Evolutionary conservation across 2,797 vertebrate genomes (phyloP), one percentile per base, ranked within the genome.

Genomic region (Graptemys geographica): DNA sequence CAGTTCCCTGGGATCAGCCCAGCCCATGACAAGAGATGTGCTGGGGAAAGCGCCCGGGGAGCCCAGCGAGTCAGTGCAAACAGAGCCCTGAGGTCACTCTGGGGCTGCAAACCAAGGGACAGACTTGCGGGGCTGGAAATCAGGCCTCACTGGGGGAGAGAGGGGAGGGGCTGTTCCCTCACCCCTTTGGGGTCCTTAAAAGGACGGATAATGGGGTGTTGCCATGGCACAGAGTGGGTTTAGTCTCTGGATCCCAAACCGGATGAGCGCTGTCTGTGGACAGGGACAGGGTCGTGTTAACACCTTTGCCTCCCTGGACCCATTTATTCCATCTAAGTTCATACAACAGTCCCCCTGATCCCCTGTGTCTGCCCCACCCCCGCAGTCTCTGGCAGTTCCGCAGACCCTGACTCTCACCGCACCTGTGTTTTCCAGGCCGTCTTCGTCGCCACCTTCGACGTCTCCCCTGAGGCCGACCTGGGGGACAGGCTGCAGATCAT

Each of bases 381-480:
- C 8, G 6, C 37, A 11, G 28, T 55, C 6, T 52, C 51, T 44
- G 21, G 25, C 56, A 7, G n/a, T 47, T 10, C 47, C 11, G 11
- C 81, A 55, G 59, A 8, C 37, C 69, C 81, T 33, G 56, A n/a
- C 18, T n/a, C 44, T 78, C 62, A 82, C 8, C 6, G 6, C 49
- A 3, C 81, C 15, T 27, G 11, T 41, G 12, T 89, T 94, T 78
- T 79, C 18, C 87, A 99, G 99, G 98, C 90, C 65, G 51, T 92
- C 19, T 98, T 99, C 83, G 91, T 96, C 11, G 76, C 98, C 72
- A 98, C 98, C 31, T 99, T 99, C 95, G 98, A 98, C 11, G 97
- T 99, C 33, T 96, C 98, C 47, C 79, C 93, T 28, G 94, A 95
- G 11, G 98, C 97, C 79, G 83, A 96, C 31, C 97, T 99, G 78